Percentiles rank a stretch among this genome's conserved stretches.
Conservation (phyloP, 2,797 vertebrate genomes). For the Enteromius fasciolatus region DNA sequence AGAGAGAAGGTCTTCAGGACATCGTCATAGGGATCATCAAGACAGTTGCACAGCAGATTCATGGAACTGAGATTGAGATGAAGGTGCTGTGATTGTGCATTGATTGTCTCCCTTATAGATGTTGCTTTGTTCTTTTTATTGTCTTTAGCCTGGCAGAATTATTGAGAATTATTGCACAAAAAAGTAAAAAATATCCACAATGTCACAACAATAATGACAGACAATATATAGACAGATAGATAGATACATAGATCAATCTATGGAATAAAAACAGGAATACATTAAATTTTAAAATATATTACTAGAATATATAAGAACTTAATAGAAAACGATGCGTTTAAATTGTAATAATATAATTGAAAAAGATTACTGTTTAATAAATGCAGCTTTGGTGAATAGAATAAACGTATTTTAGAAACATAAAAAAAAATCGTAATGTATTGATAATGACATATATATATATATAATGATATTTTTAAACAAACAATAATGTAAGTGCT, state of each 20-base stretch:
- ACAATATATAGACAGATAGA: too few relatives aligned
- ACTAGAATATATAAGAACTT: not conserved
- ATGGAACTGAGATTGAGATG: conserved; percentile 98
- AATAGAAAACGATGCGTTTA: not conserved
- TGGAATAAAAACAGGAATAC: not conserved
- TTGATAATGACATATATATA: not conserved
- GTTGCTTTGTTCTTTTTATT: conserved; percentile 13
- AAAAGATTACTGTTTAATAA: not conserved
- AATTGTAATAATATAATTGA: not conserved
- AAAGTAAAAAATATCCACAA: not conserved
- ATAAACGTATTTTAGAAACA: not conserved
- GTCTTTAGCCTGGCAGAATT: conserved; percentile 1
- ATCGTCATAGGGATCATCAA: conserved; percentile 99
- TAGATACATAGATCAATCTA: not conserved
- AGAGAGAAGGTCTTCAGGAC: conserved; percentile 97
- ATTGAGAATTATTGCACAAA: not conserved
- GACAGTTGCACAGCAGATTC: conserved; percentile 97
- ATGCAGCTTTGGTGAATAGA: not conserved
- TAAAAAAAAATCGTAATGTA: not conserved
- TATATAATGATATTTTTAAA: not conserved
- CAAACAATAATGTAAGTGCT: not conserved
- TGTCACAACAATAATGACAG: not conserved
- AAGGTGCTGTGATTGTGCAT: conserved; percentile 79
- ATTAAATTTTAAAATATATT: not conserved
- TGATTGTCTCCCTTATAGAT: not conserved